Evolutionary conservation across 2,888 invertebrate species (phyloP), one percentile per base, ranked within the genome.

Genomic region (Galerucella nymphaeae): DNA sequence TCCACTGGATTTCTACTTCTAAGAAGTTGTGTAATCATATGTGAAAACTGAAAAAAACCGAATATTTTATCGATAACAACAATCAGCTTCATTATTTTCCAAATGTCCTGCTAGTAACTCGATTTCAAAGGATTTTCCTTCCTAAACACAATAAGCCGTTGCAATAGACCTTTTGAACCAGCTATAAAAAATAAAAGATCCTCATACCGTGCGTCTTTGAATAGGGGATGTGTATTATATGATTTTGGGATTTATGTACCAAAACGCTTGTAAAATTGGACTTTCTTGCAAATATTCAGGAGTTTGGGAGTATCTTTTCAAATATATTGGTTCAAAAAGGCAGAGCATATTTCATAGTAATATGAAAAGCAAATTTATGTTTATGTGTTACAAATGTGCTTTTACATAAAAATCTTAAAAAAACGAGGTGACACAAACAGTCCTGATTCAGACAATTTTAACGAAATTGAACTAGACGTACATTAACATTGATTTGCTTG

Each of bases 191-290:
- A 63, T 63, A 57, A 70, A 64, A 64, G 55, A 63, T 70, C 64
- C 63, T 70, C 64, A 70, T 70, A 70, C 57, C 70, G 64, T 70
- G 57, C 45, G 57, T 57, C 64, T 63, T 70, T 70, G 70, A 70
- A 63, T 45, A 13, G 63, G 70, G 70, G 30, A 23, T 63, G 62
- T 70, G 70, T 64, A 70, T 70, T 70, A 63, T 70, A 63, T 63
- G 69, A 70, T 63, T 70, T 63, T 53, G 63, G 63, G 69, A 55
- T 70, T 70, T 70, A 70, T 70, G 57, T 64, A 70, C 70, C 70
- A 64, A 70, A 70, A 70, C 59, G 67, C 59, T 67, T 67, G 67
- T 61, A 67, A 67, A 67, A 67, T 67, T 61, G 59, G 67, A 67
- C 67, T 67, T 67, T 66, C 61, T 61, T 67, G 59, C 59, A 67